Conservation (phyloP, 2,113 vertebrate genomes). For the Phyllopteryx taeniolatus region DNA sequence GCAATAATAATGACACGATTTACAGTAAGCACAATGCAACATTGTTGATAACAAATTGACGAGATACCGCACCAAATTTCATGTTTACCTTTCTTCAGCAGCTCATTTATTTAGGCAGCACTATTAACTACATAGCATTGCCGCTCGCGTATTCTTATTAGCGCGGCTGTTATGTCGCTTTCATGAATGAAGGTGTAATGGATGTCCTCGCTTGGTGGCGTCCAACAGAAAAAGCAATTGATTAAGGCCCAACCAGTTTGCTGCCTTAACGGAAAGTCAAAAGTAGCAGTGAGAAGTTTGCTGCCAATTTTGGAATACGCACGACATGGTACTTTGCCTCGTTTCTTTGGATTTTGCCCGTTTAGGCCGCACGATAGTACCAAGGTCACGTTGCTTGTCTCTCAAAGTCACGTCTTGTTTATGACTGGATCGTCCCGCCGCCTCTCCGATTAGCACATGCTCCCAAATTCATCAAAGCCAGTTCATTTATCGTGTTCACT, state of each 20-base stretch:
- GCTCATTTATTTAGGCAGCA: too few relatives aligned
- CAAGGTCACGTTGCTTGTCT: slow-evolving; percentile 28
- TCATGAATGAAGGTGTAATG: too few relatives aligned
- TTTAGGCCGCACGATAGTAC: not conserved
- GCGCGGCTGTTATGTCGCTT: too few relatives aligned
- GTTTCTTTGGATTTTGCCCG: not conserved
- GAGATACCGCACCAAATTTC: too few relatives aligned
- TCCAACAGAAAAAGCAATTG: too few relatives aligned
- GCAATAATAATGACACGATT: too few relatives aligned
- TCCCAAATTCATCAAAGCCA: slow-evolving; percentile 28
- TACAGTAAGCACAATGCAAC: too few relatives aligned
- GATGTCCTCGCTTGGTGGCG: too few relatives aligned
- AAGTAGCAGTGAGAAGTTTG: not conserved
- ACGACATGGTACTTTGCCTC: not conserved
- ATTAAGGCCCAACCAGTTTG: not conserved
- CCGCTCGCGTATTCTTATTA: too few relatives aligned
- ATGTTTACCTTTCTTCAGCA: too few relatives aligned
- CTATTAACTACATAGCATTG: too few relatives aligned
- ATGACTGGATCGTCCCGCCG: slow-evolving; percentile 35
- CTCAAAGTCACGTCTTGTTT: slow-evolving; percentile 2
- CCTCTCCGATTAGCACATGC: slow-evolving; percentile 31
- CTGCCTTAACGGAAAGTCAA: not conserved
- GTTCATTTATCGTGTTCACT: slow-evolving; percentile 41
- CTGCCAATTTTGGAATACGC: not conserved
- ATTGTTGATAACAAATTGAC: too few relatives aligned